Conservation (phyloP, 2,797 vertebrate genomes). For the Sebastes paucispinis region DNA sequence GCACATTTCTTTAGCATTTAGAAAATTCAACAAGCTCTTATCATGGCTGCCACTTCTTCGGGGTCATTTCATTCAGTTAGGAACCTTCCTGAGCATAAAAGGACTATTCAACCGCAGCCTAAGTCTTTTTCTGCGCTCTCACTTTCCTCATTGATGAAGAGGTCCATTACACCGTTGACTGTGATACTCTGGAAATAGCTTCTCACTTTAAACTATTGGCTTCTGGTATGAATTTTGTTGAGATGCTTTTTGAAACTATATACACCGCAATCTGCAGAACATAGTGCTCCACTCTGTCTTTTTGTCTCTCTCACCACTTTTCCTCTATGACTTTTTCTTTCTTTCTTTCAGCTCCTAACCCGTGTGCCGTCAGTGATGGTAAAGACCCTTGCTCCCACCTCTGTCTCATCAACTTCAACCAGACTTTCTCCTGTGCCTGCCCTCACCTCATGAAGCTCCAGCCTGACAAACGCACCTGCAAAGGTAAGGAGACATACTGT, state of each 20-base stretch:
- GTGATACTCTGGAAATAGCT: not conserved
- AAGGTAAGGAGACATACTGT: conserved; percentile 77
- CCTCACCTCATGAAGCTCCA: conserved; percentile 98
- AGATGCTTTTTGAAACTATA: not conserved
- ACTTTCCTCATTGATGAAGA: conserved; percentile 4
- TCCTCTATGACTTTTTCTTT: not conserved
- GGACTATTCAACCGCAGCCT: not conserved
- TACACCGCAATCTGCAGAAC: not conserved
- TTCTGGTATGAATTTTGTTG: not conserved
- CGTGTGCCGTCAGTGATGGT: conserved; percentile 89
- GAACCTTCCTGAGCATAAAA: not conserved
- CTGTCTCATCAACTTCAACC: conserved; percentile 98
- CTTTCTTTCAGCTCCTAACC: conserved; percentile 89
- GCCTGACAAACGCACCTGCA: conserved; percentile 91
- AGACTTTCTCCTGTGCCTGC: conserved; percentile 93
- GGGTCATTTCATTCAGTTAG: not conserved
- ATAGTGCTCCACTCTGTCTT: not conserved
- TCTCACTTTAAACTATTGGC: not conserved
- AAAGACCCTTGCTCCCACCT: conserved; percentile 93
- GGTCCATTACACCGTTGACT: not conserved
- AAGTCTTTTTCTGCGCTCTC: not conserved
- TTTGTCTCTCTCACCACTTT: not conserved
- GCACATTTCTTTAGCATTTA: not conserved
- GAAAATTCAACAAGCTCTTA: not conserved
- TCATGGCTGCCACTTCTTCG: not conserved